phyloP scores from a whole-genome alignment of 2,113 vertebrate species.

The Ibidorhyncha struthersii region DNA sequence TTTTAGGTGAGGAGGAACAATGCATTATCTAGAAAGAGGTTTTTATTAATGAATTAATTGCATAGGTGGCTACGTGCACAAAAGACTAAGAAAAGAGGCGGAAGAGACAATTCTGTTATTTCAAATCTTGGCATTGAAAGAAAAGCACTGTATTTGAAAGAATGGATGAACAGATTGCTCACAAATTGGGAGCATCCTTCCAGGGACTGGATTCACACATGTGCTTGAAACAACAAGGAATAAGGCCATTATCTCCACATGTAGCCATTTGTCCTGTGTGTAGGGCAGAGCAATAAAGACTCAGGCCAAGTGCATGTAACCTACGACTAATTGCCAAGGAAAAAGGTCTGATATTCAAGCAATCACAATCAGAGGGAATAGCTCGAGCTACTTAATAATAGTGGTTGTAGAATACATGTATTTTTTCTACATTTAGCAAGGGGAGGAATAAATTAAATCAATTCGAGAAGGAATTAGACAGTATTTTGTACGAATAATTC shows the following conservation, averaged over 20 bases:
- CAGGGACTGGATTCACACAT: not conserved
- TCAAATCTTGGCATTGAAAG: not conserved
- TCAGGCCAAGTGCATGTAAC: not conserved
- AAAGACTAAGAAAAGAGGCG: not conserved
- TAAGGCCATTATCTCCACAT: not conserved
- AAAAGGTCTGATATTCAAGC: not conserved
- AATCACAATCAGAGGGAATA: not conserved
- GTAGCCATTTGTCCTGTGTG: not conserved
- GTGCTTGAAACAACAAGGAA: not conserved
- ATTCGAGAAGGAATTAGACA: slow-evolving; percentile 27
- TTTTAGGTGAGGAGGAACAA: not conserved
- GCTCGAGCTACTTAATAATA: slow-evolving; percentile 43
- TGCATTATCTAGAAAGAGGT: not conserved
- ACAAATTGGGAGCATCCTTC: not conserved
- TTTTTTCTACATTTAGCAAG: slow-evolving; percentile 44
- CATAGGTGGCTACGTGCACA: not conserved
- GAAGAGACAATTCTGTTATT: not conserved
- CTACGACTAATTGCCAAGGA: not conserved
- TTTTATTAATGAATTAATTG: not conserved
- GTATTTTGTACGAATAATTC: slow-evolving; percentile 48
- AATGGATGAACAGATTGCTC: slow-evolving; percentile 17
- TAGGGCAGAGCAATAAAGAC: not conserved
- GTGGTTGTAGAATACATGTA: not conserved
- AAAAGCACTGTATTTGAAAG: not conserved
- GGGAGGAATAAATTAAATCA: slow-evolving; percentile 56